Base-by-base conservation (phyloP, 2,113 vertebrate genomes). In the Engraulis encrasicolus region DNA sequence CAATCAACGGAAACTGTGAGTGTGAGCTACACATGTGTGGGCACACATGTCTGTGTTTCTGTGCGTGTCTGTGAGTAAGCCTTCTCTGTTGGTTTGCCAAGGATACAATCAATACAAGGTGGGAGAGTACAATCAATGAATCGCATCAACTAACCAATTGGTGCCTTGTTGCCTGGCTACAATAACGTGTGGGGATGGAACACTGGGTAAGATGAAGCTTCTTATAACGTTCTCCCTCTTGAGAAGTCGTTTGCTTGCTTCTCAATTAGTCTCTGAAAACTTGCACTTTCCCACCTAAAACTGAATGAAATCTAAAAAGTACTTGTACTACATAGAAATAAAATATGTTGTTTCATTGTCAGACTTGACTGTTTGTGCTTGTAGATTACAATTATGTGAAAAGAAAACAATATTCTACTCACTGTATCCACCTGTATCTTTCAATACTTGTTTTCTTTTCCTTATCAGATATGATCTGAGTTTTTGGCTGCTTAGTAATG, bases 51-150 rank as follows among this genome's bases (percentile, higher is more conserved):
- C 14, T 31, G 66, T 71, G 9, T 23, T 1, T 54, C 19, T 61
- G 7, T 71, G 14, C 34, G 27, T 31, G 27, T 71, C 4, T 74
- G 31, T 34, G 27, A 74, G 40, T 3, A 34, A 74, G 2, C 23
- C 12, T 0, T 31, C 66, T 14, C 66, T 74, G 66, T 14, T 74
- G 66, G 66, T 31, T 31, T 74, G 31, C 27, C 66, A 86, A 81
- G 66, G 83, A 85, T 87, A 89, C 85, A 88, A 85, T 87, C 84
- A 88, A 78, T 45, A 45, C 40, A 5, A 84, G 74, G 79, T 88
- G 85, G 88, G 66, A 81, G 83, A 81, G 87, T 87, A 91, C 85
- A 90, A 90, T 91, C 91, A 88, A 86, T 90, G 85, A 88, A 66
- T 66, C 58, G 58, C 20, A 0, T n/a, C n/a, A n/a, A n/a, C n/a